phyloP scores from a whole-genome alignment of 2,888 invertebrate species.

The Lasioglossum pauxillum region DNA sequence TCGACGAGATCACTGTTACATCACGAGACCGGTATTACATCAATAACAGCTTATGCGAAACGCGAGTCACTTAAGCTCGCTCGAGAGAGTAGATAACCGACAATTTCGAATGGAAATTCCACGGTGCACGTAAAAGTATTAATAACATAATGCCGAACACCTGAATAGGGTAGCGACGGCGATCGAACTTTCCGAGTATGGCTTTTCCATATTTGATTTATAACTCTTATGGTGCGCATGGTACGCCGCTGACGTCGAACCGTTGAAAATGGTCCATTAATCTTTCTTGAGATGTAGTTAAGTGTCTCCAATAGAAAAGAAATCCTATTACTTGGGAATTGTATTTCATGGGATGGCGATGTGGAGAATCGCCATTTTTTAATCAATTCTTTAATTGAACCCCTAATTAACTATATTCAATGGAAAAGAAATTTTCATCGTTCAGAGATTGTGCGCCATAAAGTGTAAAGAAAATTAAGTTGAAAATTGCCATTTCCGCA shows the following conservation, averaged over 20 bases:
- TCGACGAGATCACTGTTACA: constrained; percentile 17
- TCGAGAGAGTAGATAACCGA: neutral
- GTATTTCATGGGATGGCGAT: neutral
- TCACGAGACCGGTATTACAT: constrained; percentile 22
- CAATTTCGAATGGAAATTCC: constrained; percentile 3
- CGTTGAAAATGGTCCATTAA: neutral
- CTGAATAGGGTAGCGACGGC: neutral
- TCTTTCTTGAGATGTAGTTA: neutral
- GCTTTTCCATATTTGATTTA: constrained; percentile 12
- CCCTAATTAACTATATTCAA: no score
- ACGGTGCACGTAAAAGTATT: neutral
- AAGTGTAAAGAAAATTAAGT: no score
- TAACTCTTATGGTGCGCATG: neutral
- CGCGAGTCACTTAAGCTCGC: constrained; percentile 10
- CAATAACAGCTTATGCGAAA: constrained; percentile 19
- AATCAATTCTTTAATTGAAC: neutral
- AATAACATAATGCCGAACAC: constrained; percentile 7
- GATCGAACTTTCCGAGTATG: neutral
- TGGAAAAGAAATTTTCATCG: no score
- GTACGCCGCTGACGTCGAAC: neutral
- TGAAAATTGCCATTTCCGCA: no score
- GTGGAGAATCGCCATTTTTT: neutral
- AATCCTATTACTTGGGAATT: neutral
- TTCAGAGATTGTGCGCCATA: no score
- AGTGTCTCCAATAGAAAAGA: neutral